Percentiles rank a stretch among this genome's conserved stretches.
Conservation (phyloP, 1,140 invertebrate genomes). For the Propsilocerus akamusi region DNA sequence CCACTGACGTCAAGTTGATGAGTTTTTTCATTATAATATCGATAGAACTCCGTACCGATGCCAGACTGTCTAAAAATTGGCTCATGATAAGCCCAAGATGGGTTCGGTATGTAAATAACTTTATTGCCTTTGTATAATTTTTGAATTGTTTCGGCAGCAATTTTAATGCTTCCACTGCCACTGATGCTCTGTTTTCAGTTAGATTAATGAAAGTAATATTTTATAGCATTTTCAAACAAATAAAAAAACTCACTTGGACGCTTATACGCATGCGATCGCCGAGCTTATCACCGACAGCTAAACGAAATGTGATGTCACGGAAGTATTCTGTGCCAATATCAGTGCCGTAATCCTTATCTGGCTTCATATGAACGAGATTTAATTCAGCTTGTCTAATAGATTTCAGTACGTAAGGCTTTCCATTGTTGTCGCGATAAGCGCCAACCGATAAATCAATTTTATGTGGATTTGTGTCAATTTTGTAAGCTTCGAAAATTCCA, state of each 20-base stretch:
- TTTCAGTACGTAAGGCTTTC: background rate
- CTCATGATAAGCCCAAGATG: background rate
- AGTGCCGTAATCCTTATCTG: background rate
- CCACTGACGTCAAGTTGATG: background rate
- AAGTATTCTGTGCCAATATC: background rate
- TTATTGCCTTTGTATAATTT: background rate
- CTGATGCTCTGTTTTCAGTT: background rate
- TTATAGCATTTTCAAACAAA: too few relatives aligned
- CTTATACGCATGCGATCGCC: background rate
- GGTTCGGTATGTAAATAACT: background rate
- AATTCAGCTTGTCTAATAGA: conserved; percentile 50
- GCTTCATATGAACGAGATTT: conserved; percentile 27
- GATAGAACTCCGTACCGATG: background rate
- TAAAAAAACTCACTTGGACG: background rate
- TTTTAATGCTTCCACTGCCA: background rate
- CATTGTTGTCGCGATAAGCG: background rate
- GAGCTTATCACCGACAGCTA: background rate
- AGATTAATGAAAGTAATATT: too few relatives aligned
- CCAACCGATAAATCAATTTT: background rate
- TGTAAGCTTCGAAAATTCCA: background rate
- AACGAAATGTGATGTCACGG: background rate
- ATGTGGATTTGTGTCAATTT: background rate
- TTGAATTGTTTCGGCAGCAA: background rate
- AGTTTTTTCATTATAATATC: background rate
- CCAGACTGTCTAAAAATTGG: background rate